Evolutionary conservation across 2,888 invertebrate species (phyloP).

Genomic region (Hirtodrosophila cameraria): DNA sequence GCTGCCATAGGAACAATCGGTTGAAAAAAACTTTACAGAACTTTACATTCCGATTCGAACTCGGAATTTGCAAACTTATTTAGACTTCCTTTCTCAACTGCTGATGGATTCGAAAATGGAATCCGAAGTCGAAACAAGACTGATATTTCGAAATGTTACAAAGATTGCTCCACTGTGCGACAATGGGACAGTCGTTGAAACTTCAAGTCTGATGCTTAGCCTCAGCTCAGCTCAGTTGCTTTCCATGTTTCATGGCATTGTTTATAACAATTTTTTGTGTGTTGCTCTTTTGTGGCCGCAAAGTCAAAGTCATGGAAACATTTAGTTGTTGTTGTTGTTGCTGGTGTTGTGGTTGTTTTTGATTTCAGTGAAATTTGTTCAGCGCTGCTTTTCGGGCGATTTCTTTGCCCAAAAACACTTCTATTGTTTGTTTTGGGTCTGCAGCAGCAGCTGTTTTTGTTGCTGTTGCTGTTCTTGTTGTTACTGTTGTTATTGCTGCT

Average conservation of each 20-base stretch:
- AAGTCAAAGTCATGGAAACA: constrained; percentile 73
- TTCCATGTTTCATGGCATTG: constrained; percentile 47
- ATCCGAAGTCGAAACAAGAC: too few relatives aligned
- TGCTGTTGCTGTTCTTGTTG: constrained; percentile 10
- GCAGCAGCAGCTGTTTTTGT: constrained; percentile 7
- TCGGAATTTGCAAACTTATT: too few relatives aligned
- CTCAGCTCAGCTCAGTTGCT: constrained; percentile 23
- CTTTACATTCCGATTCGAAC: too few relatives aligned
- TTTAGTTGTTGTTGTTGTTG: constrained; percentile 30
- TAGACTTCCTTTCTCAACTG: too few relatives aligned
- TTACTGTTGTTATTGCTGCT: neutral
- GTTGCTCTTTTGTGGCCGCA: constrained; percentile 37
- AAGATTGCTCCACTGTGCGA: neutral
- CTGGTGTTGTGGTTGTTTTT: too few relatives aligned
- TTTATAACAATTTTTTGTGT: constrained; percentile 34
- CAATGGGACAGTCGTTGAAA: neutral
- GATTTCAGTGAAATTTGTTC: constrained; percentile 64
- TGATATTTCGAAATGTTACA: neutral
- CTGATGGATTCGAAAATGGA: too few relatives aligned
- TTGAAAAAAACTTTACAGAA: too few relatives aligned
- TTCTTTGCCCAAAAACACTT: constrained; percentile 54
- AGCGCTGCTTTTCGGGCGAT: constrained; percentile 30
- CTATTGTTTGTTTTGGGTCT: constrained; percentile 52
- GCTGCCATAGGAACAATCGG: too few relatives aligned
- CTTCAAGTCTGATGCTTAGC: constrained; percentile 24